These are phyloP conservation scores for Paracanthobrama guichenoti DNA, from an alignment of 2,113 vertebrate species.

Conservation along the genomic window DNA sequence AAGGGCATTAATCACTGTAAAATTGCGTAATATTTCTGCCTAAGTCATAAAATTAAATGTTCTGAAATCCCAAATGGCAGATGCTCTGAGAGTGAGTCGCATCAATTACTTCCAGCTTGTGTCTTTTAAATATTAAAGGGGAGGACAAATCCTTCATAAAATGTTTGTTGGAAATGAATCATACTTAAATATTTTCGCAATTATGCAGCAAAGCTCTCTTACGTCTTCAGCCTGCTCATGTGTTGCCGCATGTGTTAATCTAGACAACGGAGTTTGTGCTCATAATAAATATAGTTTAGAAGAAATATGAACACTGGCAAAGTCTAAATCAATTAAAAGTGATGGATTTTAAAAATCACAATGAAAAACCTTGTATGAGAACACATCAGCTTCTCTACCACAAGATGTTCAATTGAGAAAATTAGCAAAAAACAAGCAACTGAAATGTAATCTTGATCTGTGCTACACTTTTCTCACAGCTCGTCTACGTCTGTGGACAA, in stretches of 20 bases:
- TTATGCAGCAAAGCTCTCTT: neutral
- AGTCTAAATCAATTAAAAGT: neutral
- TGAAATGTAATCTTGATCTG: neutral
- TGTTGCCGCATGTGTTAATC: constrained; percentile 6
- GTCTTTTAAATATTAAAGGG: constrained; percentile 19
- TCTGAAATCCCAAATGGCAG: constrained; percentile 27
- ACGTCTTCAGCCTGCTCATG: neutral
- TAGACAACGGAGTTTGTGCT: constrained; percentile 2
- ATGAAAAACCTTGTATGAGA: neutral
- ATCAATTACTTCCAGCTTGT: constrained; percentile 30
- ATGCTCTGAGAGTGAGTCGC: constrained; percentile 30
- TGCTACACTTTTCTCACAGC: neutral
- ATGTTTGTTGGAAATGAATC: constrained; percentile 20
- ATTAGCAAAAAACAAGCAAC: too few species aligned
- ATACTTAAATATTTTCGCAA: constrained; percentile 18
- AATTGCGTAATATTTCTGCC: constrained; percentile 59
- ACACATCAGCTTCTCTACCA: neutral
- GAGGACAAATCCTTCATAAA: constrained; percentile 12
- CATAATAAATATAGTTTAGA: constrained; percentile 6
- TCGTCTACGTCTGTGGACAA: neutral
- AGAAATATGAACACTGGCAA: constrained; percentile 13
- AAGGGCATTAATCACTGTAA: constrained; percentile 52
- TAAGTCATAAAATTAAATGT: constrained; percentile 38
- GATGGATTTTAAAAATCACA: neutral
- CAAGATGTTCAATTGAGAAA: too few species aligned